Conservation (phyloP, 2,888 invertebrate species). For the Endomychus coccineus region DNA sequence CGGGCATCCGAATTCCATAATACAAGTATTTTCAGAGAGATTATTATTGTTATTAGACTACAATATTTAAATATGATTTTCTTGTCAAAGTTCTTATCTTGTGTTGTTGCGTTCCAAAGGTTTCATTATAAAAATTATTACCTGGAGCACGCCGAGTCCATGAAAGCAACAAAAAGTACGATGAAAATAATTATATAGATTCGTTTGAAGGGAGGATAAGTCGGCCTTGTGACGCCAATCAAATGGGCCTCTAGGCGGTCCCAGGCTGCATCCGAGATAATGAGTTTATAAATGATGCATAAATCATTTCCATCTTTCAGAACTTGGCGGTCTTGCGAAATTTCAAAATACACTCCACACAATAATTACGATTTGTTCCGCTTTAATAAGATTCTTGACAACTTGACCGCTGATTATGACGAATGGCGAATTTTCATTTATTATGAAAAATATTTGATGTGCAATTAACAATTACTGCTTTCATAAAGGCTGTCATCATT, state of each 20-base stretch:
- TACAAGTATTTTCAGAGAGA: too few relatives aligned
- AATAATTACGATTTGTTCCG: conserved; percentile 35
- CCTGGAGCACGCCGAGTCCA: conserved; percentile 26
- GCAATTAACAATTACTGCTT: too few relatives aligned
- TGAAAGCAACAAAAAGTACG: conserved; percentile 14
- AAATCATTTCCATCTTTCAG: conserved; percentile 41
- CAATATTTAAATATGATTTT: too few relatives aligned
- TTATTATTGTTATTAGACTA: too few relatives aligned
- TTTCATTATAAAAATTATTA: conserved; percentile 34
- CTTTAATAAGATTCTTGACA: too few relatives aligned
- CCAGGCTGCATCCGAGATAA: conserved; percentile 40
- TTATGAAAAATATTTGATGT: too few relatives aligned
- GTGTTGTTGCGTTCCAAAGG: conserved; percentile 19
- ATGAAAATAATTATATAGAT: conserved; percentile 38
- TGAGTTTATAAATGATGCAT: conserved; percentile 48
- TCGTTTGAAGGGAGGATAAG: conserved; percentile 34
- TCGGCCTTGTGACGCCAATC: conserved; percentile 44
- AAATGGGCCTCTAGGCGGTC: conserved; percentile 40
- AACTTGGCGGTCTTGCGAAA: conserved; percentile 29
- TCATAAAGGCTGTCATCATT: too few relatives aligned
- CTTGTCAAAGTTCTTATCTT: conserved; percentile 27
- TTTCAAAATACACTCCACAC: conserved; percentile 20
- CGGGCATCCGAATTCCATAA: too few relatives aligned
- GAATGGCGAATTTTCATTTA: too few relatives aligned
- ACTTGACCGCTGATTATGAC: too few relatives aligned